Evolutionary conservation across 92 coral and sea anemone species (phyloP).

Genomic region (Palythoa grandiflora): DNA sequence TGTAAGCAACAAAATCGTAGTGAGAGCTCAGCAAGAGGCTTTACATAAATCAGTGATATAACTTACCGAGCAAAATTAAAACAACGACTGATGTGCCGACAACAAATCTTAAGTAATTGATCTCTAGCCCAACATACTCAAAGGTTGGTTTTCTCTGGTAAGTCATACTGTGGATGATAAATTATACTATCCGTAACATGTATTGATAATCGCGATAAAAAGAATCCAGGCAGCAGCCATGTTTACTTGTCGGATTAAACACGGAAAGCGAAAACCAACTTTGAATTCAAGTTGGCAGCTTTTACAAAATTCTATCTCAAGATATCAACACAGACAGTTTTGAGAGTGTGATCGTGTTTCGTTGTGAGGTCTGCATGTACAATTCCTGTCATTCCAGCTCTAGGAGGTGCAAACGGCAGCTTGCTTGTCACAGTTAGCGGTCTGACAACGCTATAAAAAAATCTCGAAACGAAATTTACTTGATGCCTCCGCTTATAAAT

Average conservation of each 20-base stretch:
- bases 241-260: neutral
- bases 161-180: constrained; percentile 17
- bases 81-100: constrained; percentile 13
- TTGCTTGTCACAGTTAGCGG: constrained; percentile 30
- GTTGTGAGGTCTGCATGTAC: constrained; percentile 17
- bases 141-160: neutral
- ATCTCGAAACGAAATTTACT: neutral
- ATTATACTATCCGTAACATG: neutral
- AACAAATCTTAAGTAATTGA: constrained; percentile 2
- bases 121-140: neutral
- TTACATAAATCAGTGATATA: neutral
- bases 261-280: neutral
- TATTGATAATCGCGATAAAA: neutral
- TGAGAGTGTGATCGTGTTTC: constrained; percentile 40
- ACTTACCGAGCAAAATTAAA: constrained; percentile 24
- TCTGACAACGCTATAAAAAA: neutral
- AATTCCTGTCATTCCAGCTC: constrained; percentile 46
- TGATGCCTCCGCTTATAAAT: neutral
- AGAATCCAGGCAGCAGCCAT: neutral
- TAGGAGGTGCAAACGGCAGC: neutral
- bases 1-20: neutral
- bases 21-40: neutral
- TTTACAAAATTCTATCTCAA: constrained; percentile 4
- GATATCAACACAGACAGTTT: constrained; percentile 22
- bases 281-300: neutral